Conservation (phyloP, 2,113 vertebrate species). For the Nothocercus nigrocapillus region DNA sequence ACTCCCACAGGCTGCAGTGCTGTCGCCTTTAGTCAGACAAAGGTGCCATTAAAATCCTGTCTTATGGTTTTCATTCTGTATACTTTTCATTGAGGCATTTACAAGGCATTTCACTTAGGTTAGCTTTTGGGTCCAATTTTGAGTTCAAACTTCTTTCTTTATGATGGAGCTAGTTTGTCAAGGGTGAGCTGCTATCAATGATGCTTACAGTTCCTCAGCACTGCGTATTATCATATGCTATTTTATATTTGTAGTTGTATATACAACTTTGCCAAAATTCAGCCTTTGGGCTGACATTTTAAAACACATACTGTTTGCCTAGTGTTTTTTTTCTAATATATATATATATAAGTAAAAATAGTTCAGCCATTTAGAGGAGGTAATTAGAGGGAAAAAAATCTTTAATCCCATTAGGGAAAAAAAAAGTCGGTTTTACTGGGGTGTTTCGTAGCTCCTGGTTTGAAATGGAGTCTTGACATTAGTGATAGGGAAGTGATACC, state of each 20-base stretch:
- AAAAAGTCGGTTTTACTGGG: not conserved
- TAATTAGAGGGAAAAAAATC: not conserved
- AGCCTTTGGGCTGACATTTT: conserved; percentile 27
- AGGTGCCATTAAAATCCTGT: conserved; percentile 22
- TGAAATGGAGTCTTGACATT: not conserved
- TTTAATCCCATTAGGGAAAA: not conserved
- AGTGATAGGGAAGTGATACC: not conserved
- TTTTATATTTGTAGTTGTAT: conserved; percentile 42
- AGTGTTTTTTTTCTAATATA: not conserved
- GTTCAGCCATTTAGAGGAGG: not conserved
- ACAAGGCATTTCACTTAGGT: not conserved
- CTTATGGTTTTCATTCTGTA: not conserved
- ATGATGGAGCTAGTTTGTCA: not conserved
- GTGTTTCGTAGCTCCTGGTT: not conserved
- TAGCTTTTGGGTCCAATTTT: not conserved
- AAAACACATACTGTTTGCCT: conserved; percentile 45
- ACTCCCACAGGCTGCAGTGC: not conserved
- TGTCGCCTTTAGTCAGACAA: not conserved
- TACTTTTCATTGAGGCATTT: not conserved
- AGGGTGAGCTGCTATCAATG: conserved; percentile 20
- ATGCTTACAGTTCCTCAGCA: not conserved
- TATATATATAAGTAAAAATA: not conserved
- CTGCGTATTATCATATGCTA: not conserved
- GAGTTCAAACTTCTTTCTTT: not conserved
- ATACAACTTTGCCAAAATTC: conserved; percentile 53